Conservation (phyloP, 1,140 invertebrate genomes). For the Lepidurus arcticus region DNA sequence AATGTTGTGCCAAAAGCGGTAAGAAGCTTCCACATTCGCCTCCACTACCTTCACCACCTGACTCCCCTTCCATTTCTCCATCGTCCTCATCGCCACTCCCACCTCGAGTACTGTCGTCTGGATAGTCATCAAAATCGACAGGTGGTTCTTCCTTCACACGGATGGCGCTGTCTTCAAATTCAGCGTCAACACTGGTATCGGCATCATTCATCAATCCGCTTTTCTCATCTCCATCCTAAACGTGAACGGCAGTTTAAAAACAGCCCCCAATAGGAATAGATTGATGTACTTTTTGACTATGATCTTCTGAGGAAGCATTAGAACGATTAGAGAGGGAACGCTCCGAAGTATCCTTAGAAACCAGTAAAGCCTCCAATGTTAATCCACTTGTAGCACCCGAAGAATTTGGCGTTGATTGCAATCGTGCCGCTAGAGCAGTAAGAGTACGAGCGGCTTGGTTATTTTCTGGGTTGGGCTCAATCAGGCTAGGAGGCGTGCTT, state of each 20-base stretch:
- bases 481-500: constrained; percentile 5
- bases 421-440: not conserved
- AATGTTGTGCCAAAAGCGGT: constrained; percentile 34
- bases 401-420: not conserved
- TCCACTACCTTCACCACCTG: constrained; percentile 33
- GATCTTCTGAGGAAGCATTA: not conserved
- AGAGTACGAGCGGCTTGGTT: constrained; percentile 12
- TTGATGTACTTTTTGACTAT: not conserved
- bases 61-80: constrained; percentile 30
- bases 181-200: not conserved
- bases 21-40: constrained; percentile 26
- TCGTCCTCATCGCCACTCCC: constrained; percentile 31
- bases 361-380: constrained; percentile 21
- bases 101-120: constrained; percentile 30
- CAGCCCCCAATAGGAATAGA: not conserved
- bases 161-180: not conserved
- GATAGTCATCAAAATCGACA: constrained; percentile 33
- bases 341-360: not conserved
- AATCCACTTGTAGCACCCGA: not conserved
- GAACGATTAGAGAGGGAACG: not conserved
- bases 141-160: constrained; percentile 33
- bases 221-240: not conserved
- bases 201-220: not conserved
- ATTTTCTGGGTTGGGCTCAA: not conserved
- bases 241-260: not conserved